phyloP scores from a whole-genome alignment of 2,113 vertebrate genomes.

The Sebastes schlegelii region DNA sequence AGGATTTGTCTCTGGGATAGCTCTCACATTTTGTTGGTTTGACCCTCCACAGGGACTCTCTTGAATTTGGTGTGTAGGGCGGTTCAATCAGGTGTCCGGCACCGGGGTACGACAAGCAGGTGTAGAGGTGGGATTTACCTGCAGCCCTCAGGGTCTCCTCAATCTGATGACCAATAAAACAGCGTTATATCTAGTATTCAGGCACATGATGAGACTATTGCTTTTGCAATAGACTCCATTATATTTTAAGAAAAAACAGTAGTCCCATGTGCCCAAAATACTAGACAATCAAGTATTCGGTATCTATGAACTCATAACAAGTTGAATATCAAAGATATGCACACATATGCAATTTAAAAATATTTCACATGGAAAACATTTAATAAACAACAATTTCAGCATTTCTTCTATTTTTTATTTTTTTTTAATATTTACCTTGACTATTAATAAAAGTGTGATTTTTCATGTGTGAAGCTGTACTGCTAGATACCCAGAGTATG shows the following conservation, averaged over 20 bases:
- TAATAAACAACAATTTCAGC: too few relatives aligned
- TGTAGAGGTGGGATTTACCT: slow-evolving; percentile 77
- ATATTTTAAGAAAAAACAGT: too few relatives aligned
- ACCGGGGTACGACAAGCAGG: slow-evolving; percentile 74
- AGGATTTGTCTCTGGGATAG: background rate
- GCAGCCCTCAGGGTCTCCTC: slow-evolving; percentile 63
- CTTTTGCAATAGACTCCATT: too few relatives aligned
- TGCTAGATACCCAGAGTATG: too few relatives aligned
- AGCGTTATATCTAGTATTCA: background rate
- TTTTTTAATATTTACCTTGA: background rate
- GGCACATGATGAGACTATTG: too few relatives aligned
- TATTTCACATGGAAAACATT: too few relatives aligned
- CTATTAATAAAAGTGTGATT: background rate
- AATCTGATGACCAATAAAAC: slow-evolving; percentile 66
- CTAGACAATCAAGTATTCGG: too few relatives aligned
- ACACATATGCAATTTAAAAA: too few relatives aligned
- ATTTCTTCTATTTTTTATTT: too few relatives aligned
- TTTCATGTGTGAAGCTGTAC: background rate
- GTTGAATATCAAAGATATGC: too few relatives aligned
- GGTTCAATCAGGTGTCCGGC: slow-evolving; percentile 84
- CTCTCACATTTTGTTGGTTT: slow-evolving; percentile 72
- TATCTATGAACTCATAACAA: too few relatives aligned
- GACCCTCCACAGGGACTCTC: slow-evolving; percentile 41
- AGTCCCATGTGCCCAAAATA: too few relatives aligned
- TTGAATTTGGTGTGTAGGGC: slow-evolving; percentile 70